These are phyloP conservation scores for Drosophila paulistorum DNA, from an alignment of 1,140 invertebrate species.

Conservation along the genomic window DNA sequence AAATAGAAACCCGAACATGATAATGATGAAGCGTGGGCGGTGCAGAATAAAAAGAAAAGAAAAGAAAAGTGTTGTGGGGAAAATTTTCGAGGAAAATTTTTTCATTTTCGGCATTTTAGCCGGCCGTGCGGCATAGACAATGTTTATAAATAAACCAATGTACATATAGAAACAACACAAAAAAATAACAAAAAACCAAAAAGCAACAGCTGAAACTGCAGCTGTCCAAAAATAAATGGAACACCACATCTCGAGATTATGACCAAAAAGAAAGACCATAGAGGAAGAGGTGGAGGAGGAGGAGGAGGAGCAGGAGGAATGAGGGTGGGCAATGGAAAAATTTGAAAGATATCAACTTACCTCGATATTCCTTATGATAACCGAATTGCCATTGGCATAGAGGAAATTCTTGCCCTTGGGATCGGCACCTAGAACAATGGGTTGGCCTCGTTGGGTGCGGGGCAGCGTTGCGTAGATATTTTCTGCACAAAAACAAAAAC, in stretches of 20 bases:
- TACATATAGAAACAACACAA: constrained; percentile 69
- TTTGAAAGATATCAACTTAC: constrained; percentile 84
- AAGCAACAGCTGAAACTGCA: constrained; percentile 70
- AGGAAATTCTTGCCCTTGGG: constrained; percentile 99
- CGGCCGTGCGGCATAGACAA: constrained; percentile 44
- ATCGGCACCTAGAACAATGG: constrained; percentile 96
- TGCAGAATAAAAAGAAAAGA: constrained; percentile 33
- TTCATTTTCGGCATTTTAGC: constrained; percentile 37
- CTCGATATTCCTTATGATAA: constrained; percentile 98
- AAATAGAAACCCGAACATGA: constrained; percentile 22
- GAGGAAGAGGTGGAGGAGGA: background rate
- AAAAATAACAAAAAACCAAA: constrained; percentile 34
- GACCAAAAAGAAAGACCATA: constrained; percentile 37
- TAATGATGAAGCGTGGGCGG: constrained; percentile 58
- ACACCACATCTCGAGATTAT: constrained; percentile 37
- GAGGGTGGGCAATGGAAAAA: background rate
- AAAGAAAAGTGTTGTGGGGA: constrained; percentile 16
- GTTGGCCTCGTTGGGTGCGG: constrained; percentile 94
- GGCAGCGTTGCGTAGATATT: constrained; percentile 96
- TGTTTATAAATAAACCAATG: constrained; percentile 50
- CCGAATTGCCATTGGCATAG: constrained; percentile 98
- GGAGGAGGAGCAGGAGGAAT: no score
- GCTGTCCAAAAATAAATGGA: constrained; percentile 81
- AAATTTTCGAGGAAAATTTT: constrained; percentile 6
- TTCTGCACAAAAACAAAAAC: constrained; percentile 85